phyloP scores from a whole-genome alignment of 37 sponge, comb jelly and placozoan species.

The Sycon ciliatum region DNA sequence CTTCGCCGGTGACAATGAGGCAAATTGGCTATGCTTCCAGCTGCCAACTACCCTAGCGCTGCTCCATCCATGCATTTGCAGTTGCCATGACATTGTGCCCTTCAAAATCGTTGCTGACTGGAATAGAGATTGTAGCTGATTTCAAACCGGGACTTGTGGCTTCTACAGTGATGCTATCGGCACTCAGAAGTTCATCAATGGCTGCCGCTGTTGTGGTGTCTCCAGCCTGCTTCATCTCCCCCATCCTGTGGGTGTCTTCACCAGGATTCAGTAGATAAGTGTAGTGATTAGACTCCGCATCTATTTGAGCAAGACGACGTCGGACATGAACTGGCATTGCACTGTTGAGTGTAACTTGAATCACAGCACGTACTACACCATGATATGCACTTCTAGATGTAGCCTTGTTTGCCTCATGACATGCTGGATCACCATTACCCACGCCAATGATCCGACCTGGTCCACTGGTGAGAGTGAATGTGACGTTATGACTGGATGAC shows the following conservation, averaged over 20 bases:
- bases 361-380: constrained; percentile 40
- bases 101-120: constrained; percentile 31
- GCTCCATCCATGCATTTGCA: constrained; percentile 21
- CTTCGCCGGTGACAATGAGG: too few relatives aligned
- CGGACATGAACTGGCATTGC: constrained; percentile 14
- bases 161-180: constrained; percentile 30
- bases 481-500: constrained; percentile 30
- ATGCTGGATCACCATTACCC: constrained; percentile 50
- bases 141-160: too few relatives aligned
- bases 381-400: constrained; percentile 58
- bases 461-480: constrained; percentile 42
- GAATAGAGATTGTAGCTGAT: too few relatives aligned
- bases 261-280: too few relatives aligned
- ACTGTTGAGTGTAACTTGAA: constrained; percentile 36
- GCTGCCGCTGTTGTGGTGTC: too few relatives aligned
- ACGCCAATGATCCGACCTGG: constrained; percentile 49
- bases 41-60: too few relatives aligned
- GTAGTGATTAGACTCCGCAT: too few relatives aligned
- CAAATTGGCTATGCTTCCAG: too few relatives aligned
- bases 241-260: too few relatives aligned
- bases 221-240: too few relatives aligned
- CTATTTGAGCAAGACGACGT: not conserved
- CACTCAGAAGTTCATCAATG: too few relatives aligned
- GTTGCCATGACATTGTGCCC: constrained; percentile 31
- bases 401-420: constrained; percentile 54